phyloP scores from a whole-genome alignment of 2,113 vertebrate genomes.

The Oxyura jamaicensis region DNA sequence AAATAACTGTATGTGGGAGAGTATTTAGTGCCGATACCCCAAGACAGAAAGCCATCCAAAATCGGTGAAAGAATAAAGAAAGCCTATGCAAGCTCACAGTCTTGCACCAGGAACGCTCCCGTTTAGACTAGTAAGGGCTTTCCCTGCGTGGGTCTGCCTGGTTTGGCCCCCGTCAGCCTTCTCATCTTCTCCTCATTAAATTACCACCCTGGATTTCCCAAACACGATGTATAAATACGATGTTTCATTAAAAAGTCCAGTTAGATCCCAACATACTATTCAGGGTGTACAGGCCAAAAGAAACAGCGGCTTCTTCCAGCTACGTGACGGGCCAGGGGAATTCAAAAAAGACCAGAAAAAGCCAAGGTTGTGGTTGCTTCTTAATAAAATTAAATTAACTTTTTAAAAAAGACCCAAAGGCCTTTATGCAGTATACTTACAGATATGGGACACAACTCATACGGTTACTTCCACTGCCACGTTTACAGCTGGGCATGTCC shows the following conservation, averaged over 20 bases:
- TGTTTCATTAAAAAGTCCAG: neutral
- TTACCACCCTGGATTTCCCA: neutral
- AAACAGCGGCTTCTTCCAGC: neutral
- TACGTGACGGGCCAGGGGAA: neutral
- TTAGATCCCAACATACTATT: neutral
- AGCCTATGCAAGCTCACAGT: neutral
- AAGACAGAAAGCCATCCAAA: neutral
- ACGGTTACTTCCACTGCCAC: neutral
- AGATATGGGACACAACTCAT: accelerated
- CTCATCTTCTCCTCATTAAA: neutral
- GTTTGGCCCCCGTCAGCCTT: neutral
- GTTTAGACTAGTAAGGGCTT: neutral
- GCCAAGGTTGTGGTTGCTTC: neutral
- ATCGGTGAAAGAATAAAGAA: neutral
- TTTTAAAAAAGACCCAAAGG: neutral
- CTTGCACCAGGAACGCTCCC: neutral
- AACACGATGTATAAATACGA: neutral
- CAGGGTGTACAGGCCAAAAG: neutral
- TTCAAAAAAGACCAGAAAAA: neutral
- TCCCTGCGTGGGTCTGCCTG: neutral
- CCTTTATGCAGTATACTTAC: neutral
- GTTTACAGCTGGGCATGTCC: neutral
- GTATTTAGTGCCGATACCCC: neutral
- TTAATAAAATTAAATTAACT: too few species aligned
- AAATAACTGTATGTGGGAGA: neutral